Evolutionary conservation across 2,113 vertebrate species (phyloP).

Genomic region (Forbesichthys papilliferus): DNA sequence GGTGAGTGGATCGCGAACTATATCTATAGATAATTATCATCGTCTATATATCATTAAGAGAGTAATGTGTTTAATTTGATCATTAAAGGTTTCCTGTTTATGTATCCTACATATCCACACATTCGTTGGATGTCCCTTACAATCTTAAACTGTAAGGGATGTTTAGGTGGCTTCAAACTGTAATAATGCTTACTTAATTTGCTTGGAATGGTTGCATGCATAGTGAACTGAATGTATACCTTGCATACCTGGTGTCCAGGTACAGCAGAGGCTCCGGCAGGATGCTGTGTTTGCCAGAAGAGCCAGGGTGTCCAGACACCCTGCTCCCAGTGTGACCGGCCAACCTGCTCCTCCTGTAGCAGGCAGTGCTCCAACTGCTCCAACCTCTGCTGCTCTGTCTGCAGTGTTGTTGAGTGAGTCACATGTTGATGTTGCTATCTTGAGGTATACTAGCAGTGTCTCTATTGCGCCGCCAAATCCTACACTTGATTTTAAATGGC

Average conservation of each 20-base stretch:
- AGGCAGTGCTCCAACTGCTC: constrained; percentile 72
- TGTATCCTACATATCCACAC: too few species aligned
- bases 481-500: too few species aligned
- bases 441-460: too few species aligned
- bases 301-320: constrained; percentile 41
- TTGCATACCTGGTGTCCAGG: constrained; percentile 41
- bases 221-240: too few species aligned
- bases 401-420: constrained; percentile 75
- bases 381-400: constrained; percentile 74
- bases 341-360: constrained; percentile 65
- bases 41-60: background rate
- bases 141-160: too few species aligned
- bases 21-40: background rate
- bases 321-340: constrained; percentile 75
- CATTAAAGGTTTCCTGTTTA: too few species aligned
- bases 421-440: background rate
- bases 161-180: too few species aligned
- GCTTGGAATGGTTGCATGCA: too few species aligned
- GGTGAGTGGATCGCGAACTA: constrained; percentile 46
- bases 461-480: too few species aligned
- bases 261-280: constrained; percentile 19
- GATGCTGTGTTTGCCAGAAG: constrained; percentile 75
- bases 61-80: too few species aligned
- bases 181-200: too few species aligned
- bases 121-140: too few species aligned